Evolutionary conservation across 2,888 invertebrate genomes (phyloP), one percentile per base, ranked within the genome.

Genomic region (Nycteola revayana): DNA sequence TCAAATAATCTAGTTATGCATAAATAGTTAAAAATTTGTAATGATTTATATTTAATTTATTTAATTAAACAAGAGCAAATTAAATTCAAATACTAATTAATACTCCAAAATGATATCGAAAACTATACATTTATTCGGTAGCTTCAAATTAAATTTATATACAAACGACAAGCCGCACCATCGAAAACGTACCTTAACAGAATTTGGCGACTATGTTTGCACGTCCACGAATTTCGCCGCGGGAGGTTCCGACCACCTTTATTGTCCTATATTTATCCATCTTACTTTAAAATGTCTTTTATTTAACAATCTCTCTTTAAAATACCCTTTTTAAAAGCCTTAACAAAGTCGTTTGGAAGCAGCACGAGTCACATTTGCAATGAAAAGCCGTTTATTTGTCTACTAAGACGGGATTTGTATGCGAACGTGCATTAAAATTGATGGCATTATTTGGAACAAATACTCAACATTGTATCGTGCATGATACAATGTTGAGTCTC

Each of bases 191-290:
- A 49, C 72, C 67, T 71, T 78, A 75, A 74, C 7, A n/a, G 21
- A 21, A 21, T 75, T 78, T 75, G 65, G 80, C 82, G 67, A 68
- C 55, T 39, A 64, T 82, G 84, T 84, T 82, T 66, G 63, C 84
- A 79, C 77, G 83, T 83, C 69, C 62, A 49, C 75, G 57, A 46
- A 38, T 48, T 27, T 44, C 81, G 27, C 83, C 63, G 60, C 81
- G 79, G 82, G 84, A 72, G 81, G 75, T 53, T 65, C 67, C 66
- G 69, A 70, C 77, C 78, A 72, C 75, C 66, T 46, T 63, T 51
- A 74, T 74, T 71, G 59, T 68, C 60, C 42, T 52, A 42, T 56
- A 54, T 50, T 67, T 66, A 60, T 58, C 56, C 53, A 56, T 60
- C 51, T 44, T 64, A 56, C 48, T 53, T 59, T 58, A 57, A 66